Percentiles rank a stretch among this genome's conserved stretches.
phyloP scores from a whole-genome alignment of 1,140 invertebrate species.

The Propsilocerus akamusi region DNA sequence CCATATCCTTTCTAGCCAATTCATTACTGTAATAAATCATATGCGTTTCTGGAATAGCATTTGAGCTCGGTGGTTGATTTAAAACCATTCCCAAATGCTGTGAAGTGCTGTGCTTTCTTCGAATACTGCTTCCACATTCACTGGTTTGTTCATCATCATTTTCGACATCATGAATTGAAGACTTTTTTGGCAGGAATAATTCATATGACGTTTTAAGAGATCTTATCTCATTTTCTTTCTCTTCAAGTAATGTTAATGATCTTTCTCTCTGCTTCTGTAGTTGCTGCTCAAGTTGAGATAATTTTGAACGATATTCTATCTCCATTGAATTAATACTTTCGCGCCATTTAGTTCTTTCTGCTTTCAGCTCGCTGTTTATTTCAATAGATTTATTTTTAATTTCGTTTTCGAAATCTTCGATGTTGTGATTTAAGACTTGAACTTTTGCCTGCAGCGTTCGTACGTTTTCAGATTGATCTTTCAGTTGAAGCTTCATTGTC shows the following conservation, averaged over 20 bases:
- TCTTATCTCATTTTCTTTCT: slow-evolving; percentile 62
- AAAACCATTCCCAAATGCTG: background rate
- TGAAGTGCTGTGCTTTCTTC: background rate
- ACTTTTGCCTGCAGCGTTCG: slow-evolving; percentile 42
- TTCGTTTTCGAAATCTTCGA: slow-evolving; percentile 34
- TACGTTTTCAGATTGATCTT: slow-evolving; percentile 34
- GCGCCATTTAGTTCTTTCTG: slow-evolving; percentile 36
- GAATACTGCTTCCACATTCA: background rate
- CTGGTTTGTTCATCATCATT: slow-evolving; percentile 20
- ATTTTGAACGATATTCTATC: slow-evolving; percentile 31
- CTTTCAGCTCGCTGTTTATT: slow-evolving; percentile 23
- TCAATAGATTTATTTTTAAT: slow-evolving; percentile 30
- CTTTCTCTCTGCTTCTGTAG: slow-evolving; percentile 59
- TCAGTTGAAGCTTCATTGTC: slow-evolving; percentile 21
- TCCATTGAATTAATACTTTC: slow-evolving; percentile 32
- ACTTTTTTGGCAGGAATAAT: slow-evolving; percentile 25
- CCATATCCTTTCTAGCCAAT: slow-evolving; percentile 58
- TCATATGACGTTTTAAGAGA: slow-evolving; percentile 38
- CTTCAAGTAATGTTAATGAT: slow-evolving; percentile 52
- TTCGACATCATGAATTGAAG: slow-evolving; percentile 8
- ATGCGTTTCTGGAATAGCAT: slow-evolving; percentile 26
- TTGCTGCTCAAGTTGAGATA: slow-evolving; percentile 48
- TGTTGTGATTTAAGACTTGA: slow-evolving; percentile 35
- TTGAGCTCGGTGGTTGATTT: slow-evolving; percentile 1
- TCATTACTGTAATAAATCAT: slow-evolving; percentile 75